Conservation (phyloP, 2,888 invertebrate species). For the Pseudeuparius sepicola region DNA sequence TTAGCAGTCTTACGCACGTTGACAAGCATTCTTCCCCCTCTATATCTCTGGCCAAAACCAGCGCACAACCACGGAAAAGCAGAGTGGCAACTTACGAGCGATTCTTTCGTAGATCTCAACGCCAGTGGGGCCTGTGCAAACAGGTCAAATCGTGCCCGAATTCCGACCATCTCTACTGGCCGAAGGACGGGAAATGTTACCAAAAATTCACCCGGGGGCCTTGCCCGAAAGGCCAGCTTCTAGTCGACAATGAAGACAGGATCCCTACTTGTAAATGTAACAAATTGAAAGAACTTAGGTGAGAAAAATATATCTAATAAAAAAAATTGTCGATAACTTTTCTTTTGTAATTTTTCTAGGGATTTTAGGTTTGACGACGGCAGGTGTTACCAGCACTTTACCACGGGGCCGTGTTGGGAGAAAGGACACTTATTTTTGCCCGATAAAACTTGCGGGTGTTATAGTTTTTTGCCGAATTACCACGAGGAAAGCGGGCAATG, state of each 20-base stretch:
- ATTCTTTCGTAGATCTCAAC: slow-evolving; percentile 43
- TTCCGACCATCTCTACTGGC: slow-evolving; percentile 63
- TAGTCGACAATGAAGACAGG: slow-evolving; percentile 48
- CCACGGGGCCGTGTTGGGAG: slow-evolving; percentile 68
- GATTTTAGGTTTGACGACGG: slow-evolving; percentile 37
- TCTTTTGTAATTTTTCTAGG: no score
- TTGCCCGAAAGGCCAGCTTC: slow-evolving; percentile 62
- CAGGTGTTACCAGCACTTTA: slow-evolving; percentile 73
- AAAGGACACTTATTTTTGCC: slow-evolving; percentile 70
- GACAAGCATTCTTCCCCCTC: no score
- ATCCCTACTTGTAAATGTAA: slow-evolving; percentile 53
- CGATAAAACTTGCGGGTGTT: slow-evolving; percentile 63
- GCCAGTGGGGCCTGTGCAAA: slow-evolving; percentile 65
- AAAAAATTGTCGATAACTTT: no score
- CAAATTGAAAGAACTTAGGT: slow-evolving; percentile 35
- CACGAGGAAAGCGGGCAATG: slow-evolving; percentile 58
- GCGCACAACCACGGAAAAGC: no score
- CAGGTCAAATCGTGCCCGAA: slow-evolving; percentile 54
- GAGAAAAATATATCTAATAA: no score
- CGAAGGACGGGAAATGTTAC: slow-evolving; percentile 66
- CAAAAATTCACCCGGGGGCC: slow-evolving; percentile 61
- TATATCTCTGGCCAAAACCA: no score
- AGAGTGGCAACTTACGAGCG: no score
- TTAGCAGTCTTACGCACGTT: no score
- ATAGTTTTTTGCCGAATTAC: slow-evolving; percentile 61